Conservation (phyloP, 64 coral and sea anemone species). For the Montipora capricornis region DNA sequence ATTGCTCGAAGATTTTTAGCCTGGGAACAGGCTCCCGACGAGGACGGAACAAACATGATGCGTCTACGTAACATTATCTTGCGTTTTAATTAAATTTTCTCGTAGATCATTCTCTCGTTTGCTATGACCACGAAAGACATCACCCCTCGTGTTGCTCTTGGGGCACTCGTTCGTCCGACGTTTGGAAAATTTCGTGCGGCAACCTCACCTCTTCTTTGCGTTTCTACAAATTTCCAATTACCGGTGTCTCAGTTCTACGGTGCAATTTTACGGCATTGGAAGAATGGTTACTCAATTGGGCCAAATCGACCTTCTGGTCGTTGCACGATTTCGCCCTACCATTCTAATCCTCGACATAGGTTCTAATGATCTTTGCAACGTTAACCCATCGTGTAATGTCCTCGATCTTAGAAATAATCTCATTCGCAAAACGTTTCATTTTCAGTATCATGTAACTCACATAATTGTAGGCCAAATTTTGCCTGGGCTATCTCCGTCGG, state of each 20-base stretch:
- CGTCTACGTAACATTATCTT: not conserved
- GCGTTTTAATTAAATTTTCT: not conserved
- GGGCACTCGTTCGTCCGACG: slow-evolving; percentile 29
- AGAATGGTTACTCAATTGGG: not conserved
- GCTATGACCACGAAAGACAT: not conserved
- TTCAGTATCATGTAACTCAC: not conserved
- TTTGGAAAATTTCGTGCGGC: not conserved
- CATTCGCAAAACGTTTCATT: not conserved
- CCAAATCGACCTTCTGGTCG: not conserved
- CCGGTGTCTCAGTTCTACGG: not conserved
- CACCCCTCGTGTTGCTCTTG: not conserved
- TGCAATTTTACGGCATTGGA: not conserved
- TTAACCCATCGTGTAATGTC: not conserved
- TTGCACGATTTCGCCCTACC: not conserved
- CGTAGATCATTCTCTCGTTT: not conserved
- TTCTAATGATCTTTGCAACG: not conserved
- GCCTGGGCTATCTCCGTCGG: not conserved
- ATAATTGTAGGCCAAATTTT: slow-evolving; percentile 7
- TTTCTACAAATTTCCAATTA: not conserved
- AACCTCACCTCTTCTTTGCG: too few species aligned
- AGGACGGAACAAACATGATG: too few species aligned
- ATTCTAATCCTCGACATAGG: slow-evolving; percentile 11
- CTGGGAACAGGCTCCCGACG: not conserved
- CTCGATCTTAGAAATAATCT: not conserved
- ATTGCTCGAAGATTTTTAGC: slow-evolving; percentile 2